These are phyloP conservation scores for Falcaria lacertinaria DNA, from an alignment of 2,888 invertebrate genomes.

Conservation along the genomic window DNA sequence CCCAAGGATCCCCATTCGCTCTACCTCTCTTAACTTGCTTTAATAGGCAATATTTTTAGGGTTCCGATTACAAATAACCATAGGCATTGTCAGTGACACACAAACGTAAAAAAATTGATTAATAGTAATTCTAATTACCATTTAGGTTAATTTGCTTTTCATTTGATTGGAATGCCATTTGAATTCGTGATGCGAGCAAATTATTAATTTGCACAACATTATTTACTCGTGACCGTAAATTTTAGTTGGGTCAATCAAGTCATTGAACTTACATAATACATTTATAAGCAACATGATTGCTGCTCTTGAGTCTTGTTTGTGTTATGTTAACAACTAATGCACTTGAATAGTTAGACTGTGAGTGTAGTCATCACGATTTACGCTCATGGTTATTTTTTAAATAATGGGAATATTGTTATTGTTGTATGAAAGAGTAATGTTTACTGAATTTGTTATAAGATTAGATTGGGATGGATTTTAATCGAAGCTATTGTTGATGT, in stretches of 20 bases:
- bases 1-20: too few relatives aligned
- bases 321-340: background rate
- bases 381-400: too few relatives aligned
- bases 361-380: too few relatives aligned
- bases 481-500: too few relatives aligned
- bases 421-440: too few relatives aligned
- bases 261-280: constrained; percentile 1
- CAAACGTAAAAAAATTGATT: background rate
- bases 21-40: too few relatives aligned
- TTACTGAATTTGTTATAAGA: too few relatives aligned
- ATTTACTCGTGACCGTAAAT: background rate
- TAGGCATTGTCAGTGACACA: background rate
- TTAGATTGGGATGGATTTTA: too few relatives aligned
- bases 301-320: background rate
- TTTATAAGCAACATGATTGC: constrained; percentile 1
- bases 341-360: background rate
- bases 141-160: background rate
- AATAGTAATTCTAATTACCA: background rate
- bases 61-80: too few relatives aligned
- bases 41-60: too few relatives aligned
- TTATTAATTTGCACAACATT: background rate
- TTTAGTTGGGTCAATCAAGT: background rate
- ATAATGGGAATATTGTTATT: too few relatives aligned
- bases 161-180: background rate
- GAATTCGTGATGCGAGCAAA: background rate